Evolutionary conservation across 2,113 vertebrate species (phyloP), one percentile per base, ranked within the genome.

Genomic region (Paradisaea rubra): DNA sequence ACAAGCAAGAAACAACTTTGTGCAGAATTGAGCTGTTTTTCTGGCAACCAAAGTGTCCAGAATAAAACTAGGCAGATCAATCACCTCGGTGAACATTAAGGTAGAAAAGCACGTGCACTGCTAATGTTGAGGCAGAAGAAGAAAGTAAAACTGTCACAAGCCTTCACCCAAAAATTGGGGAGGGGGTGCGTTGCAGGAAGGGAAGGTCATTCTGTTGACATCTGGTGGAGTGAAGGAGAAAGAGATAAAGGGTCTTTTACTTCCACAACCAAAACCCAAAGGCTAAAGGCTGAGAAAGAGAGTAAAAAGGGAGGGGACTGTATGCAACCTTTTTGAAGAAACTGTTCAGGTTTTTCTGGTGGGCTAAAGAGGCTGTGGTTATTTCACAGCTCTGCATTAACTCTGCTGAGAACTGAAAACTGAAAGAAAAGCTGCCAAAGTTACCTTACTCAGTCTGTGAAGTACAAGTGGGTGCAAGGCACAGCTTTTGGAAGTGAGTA

Each of bases 171-270:
- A 65, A 89, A 84, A 45, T 17, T 3, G 0, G 15, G 3, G 13
- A 13, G 2, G 15, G 11, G 2, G 0, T 27, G 33, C 5, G 1
- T 15, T 23, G 12, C 9, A 16, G 31, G 28, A 65, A 81, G 16
- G 3, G 6, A 87, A 72, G 7, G 9, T 56, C n/a, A 30, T 24
- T 47, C 12, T 77, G 20, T 52, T 56, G 54, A 35, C 7, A 45
- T 42, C 7, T 64, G 20, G 4, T 54, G 28, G 19, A 80, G 11
- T 37, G 23, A 77, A 77, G 13, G n/a, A 83, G 15, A 64, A 59
- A 68, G 37, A 60, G 7, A 19, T 11, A 21, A 65, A 60, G 37
- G 18, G 4, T 22, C 13, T 50, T 89, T 81, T 57, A 27, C 4
- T 78, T 73, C 31, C 15, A 68, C 28, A 71, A 53, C 7, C 10